Conservation (phyloP, 30 jellyfish, hydroid and myxozoan species). For the Catostylus mosaicus region DNA sequence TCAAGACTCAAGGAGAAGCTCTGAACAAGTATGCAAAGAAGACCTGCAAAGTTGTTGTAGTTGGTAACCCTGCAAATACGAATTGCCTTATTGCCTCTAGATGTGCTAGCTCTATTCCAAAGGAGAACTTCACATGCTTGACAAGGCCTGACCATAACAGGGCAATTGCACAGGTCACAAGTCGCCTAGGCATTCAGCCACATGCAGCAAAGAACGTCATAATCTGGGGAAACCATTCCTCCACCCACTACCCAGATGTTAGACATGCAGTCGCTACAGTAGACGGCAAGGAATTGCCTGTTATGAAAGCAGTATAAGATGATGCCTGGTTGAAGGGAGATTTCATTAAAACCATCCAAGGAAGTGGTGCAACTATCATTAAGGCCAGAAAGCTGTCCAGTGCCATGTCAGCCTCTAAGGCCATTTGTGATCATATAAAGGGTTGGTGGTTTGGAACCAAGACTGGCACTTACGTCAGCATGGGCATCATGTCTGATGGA, state of each 20-base stretch:
- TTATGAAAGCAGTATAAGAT: constrained; percentile 80
- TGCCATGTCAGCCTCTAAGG: constrained; percentile 99
- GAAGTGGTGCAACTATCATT: constrained; percentile 97
- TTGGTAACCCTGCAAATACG: constrained; percentile 99
- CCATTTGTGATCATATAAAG: constrained; percentile 96
- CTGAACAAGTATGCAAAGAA: constrained; percentile 91
- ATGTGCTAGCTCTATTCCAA: constrained; percentile 96
- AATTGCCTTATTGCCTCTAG: constrained; percentile 92
- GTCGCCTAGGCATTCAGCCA: constrained; percentile 80
- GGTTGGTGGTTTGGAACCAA: constrained; percentile 99
- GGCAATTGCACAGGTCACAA: constrained; percentile 97
- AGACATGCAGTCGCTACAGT: constrained; percentile 89
- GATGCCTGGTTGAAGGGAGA: constrained; percentile 98
- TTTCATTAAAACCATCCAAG: constrained; percentile 89
- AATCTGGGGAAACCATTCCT: constrained; percentile 99
- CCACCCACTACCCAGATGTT: constrained; percentile 97
- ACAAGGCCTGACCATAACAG: constrained; percentile 97
- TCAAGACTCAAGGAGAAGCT: constrained; percentile 95
- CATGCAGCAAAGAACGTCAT: constrained; percentile 84
- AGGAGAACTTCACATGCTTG: constrained; percentile 94
- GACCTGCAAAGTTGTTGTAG: constrained; percentile 95
- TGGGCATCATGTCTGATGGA: constrained; percentile 99
- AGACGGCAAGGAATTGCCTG: constrained; percentile 80
- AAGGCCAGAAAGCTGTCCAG: constrained; percentile 98
- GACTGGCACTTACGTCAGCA: constrained; percentile 79